Conservation (phyloP, 2,888 invertebrate species). For the Corythucha ciliata region DNA sequence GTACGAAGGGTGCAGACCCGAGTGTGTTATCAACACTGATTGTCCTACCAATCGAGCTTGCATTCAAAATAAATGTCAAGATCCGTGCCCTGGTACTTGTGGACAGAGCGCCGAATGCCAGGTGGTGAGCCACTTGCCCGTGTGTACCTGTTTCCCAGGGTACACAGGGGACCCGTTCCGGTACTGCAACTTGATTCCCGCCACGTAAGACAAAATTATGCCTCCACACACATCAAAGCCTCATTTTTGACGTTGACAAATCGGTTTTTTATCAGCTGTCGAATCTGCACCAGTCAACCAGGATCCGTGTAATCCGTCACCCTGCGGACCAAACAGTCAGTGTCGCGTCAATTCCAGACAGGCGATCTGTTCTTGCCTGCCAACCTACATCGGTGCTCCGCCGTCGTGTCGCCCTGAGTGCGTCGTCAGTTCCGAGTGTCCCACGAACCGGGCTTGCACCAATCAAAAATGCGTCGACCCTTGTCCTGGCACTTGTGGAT, state of each 20-base stretch:
- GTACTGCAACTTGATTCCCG: slow-evolving; percentile 47
- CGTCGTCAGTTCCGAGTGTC: slow-evolving; percentile 61
- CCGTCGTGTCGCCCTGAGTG: slow-evolving; percentile 66
- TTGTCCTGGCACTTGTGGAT: slow-evolving; percentile 63
- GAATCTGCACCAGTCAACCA: slow-evolving; percentile 32
- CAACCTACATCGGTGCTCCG: slow-evolving; percentile 54
- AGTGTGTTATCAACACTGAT: slow-evolving; percentile 54
- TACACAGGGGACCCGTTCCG: slow-evolving; percentile 60
- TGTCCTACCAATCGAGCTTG: slow-evolving; percentile 54
- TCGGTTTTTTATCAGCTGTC: too few relatives aligned
- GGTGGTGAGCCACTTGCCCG: slow-evolving; percentile 55
- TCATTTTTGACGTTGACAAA: too few relatives aligned
- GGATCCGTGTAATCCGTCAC: slow-evolving; percentile 63
- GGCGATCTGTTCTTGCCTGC: slow-evolving; percentile 61
- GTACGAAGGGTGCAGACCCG: slow-evolving; percentile 59
- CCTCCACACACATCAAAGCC: too few relatives aligned
- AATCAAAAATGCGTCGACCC: slow-evolving; percentile 62
- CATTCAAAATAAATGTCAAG: slow-evolving; percentile 54
- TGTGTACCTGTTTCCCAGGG: slow-evolving; percentile 52
- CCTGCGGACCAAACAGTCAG: slow-evolving; percentile 73
- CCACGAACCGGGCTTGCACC: slow-evolving; percentile 55
- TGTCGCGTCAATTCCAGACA: slow-evolving; percentile 63
- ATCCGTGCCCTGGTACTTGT: slow-evolving; percentile 61
- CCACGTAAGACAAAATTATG: too few relatives aligned
- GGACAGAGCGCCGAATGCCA: slow-evolving; percentile 57